phyloP scores from a whole-genome alignment of 2,888 invertebrate species.

The Rhabditoides inermis region DNA sequence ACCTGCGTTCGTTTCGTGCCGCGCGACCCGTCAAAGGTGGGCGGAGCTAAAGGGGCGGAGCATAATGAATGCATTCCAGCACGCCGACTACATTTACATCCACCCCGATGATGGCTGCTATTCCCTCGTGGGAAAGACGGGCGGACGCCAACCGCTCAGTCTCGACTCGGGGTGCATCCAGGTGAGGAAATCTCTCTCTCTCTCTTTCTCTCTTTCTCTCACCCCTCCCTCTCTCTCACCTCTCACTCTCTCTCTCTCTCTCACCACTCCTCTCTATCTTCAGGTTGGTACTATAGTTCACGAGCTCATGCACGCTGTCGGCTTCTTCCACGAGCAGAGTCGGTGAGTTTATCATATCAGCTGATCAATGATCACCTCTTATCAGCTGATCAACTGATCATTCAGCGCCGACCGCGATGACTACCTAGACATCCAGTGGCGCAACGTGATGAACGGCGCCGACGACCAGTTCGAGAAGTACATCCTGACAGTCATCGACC shows the following conservation, averaged over 20 bases:
- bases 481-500: conserved; percentile 44
- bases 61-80: conserved; percentile 5
- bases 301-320: conserved; percentile 50
- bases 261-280: no score
- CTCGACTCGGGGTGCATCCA: conserved; percentile 51
- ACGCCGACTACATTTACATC: conserved; percentile 60
- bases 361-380: no score
- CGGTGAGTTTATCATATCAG: no score
- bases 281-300: conserved; percentile 33
- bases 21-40: conserved; percentile 54
- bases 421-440: conserved; percentile 53
- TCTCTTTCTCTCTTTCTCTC: no score
- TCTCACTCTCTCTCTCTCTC: no score
- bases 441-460: conserved; percentile 53
- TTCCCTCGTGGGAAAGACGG: conserved; percentile 61
- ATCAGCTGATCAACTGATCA: background rate
- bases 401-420: conserved; percentile 54
- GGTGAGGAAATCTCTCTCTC: conserved; percentile 18
- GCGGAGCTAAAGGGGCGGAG: no score
- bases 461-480: conserved; percentile 53
- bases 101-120: conserved; percentile 64
- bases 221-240: no score
- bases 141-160: conserved; percentile 41
- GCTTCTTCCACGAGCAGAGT: conserved; percentile 51
- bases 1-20: conserved; percentile 64